Conservation (phyloP, 2,797 vertebrate species). For the Eulemur albifrons region DNA sequence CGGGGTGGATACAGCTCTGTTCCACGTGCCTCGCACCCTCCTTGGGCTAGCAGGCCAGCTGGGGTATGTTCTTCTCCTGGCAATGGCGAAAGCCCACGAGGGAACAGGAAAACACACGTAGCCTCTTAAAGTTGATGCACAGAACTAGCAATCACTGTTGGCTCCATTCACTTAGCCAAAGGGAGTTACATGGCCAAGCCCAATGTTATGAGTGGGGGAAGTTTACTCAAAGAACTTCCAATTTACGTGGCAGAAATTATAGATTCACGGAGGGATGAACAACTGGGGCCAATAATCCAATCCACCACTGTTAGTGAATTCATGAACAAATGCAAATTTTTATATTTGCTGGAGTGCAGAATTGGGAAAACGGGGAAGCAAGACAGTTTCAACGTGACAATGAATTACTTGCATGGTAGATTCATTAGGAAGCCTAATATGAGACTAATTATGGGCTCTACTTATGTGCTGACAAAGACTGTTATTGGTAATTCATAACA, state of each 20-base stretch:
- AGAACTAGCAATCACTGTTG: background rate
- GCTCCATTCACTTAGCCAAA: background rate
- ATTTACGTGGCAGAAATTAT: background rate
- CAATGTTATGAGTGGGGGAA: background rate
- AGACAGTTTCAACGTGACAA: background rate
- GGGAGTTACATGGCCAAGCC: background rate
- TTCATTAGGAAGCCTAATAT: constrained; percentile 38
- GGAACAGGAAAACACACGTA: background rate
- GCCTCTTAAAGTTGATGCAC: background rate
- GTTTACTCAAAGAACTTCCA: background rate
- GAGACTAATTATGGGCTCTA: background rate
- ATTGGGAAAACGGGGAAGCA: background rate
- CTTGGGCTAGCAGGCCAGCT: background rate
- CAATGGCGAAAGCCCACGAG: background rate
- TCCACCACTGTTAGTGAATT: background rate
- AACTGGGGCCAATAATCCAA: background rate
- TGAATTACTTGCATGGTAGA: constrained; percentile 10
- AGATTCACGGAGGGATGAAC: background rate
- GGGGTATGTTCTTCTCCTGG: background rate
- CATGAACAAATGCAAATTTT: background rate
- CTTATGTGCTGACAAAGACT: constrained; percentile 56
- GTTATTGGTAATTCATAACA: constrained; percentile 38
- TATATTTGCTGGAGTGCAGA: background rate
- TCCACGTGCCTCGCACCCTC: background rate
- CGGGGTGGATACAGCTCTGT: too few species aligned